phyloP scores from a whole-genome alignment of 1,140 invertebrate genomes.

The Philotrypesis tridentata region DNA sequence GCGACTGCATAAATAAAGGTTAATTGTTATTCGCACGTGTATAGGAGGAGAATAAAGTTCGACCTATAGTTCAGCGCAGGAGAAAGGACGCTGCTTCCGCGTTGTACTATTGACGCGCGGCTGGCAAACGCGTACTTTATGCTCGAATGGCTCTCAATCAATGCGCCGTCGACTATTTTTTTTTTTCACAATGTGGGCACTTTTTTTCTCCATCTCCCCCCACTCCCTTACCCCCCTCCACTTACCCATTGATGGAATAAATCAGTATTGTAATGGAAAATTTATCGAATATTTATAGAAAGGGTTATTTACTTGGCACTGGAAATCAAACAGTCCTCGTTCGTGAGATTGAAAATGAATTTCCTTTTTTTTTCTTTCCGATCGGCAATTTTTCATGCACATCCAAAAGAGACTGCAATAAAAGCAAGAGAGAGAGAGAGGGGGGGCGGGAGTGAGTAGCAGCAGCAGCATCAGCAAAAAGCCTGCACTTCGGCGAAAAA shows the following conservation, averaged over 20 bases:
- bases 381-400: no score
- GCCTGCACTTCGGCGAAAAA: background rate
- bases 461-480: slow-evolving; percentile 16
- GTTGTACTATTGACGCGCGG: background rate
- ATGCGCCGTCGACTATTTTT: no score
- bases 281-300: no score
- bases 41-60: background rate
- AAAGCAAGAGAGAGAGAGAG: background rate
- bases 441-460: no score
- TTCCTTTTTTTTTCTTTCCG: slow-evolving; percentile 11
- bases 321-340: no score
- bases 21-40: background rate
- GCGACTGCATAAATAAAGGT: background rate
- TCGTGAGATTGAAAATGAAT: background rate
- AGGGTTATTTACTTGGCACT: no score
- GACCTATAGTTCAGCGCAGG: background rate
- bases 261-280: no score
- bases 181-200: no score
- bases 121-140: background rate
- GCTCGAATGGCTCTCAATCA: no score
- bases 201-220: no score
- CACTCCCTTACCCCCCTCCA: no score
- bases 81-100: background rate
- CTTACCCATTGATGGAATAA: no score
- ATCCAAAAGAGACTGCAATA: background rate